Percentiles rank a stretch among this genome's conserved stretches.
Evolutionary conservation across 2,888 invertebrate genomes (phyloP).

Genomic region (Scrobipalpa costella): DNA sequence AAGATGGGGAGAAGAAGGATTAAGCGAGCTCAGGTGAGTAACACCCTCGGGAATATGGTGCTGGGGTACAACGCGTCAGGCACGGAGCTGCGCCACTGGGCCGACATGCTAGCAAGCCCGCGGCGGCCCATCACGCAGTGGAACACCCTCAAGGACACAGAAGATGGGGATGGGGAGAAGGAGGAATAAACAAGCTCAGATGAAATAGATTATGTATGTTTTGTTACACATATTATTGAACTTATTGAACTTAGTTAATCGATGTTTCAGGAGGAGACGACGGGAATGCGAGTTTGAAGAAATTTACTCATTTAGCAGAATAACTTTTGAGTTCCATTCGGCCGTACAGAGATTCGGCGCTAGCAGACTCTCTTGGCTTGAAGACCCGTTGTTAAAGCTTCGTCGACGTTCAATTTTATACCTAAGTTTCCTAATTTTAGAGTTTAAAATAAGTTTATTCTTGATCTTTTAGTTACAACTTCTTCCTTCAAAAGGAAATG

Average conservation of each 20-base stretch:
- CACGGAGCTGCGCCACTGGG: constrained; percentile 88
- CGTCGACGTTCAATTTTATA: constrained; percentile 31
- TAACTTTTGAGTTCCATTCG: constrained; percentile 21
- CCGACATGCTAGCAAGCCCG: constrained; percentile 99
- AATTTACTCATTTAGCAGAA: constrained; percentile 27
- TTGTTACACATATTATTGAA: too few relatives aligned
- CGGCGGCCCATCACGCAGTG: constrained; percentile 99
- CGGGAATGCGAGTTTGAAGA: constrained; percentile 25
- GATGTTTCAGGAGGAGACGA: constrained; percentile 22
- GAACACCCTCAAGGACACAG: constrained; percentile 99
- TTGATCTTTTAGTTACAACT: neutral
- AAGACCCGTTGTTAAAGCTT: constrained; percentile 29
- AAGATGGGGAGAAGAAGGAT: constrained; percentile 95
- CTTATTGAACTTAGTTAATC: neutral
- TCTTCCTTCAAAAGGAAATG: neutral
- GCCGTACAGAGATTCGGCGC: constrained; percentile 6
- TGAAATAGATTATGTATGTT: too few relatives aligned
- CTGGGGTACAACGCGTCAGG: constrained; percentile 86
- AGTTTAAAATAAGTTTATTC: neutral
- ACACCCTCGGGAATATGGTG: neutral
- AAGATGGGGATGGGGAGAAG: constrained; percentile 96
- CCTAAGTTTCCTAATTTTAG: constrained; percentile 16
- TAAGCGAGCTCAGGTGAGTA: constrained; percentile 58
- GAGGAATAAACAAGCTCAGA: constrained; percentile 83
- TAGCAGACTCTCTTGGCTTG: constrained; percentile 6